Conservation (phyloP, 2,797 vertebrate species). For the Alectoris magna region DNA sequence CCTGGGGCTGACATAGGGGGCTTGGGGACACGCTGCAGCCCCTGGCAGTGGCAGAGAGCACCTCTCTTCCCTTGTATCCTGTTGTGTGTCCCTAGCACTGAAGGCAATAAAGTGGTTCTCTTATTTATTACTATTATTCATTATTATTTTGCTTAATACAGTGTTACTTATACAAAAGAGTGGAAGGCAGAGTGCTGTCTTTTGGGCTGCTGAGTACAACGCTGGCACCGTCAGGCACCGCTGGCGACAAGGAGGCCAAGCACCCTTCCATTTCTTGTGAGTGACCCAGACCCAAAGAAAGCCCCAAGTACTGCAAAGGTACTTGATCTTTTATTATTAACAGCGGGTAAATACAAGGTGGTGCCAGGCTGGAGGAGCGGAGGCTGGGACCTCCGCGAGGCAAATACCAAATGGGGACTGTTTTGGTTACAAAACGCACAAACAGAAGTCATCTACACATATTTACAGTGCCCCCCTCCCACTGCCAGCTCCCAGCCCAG, state of each 20-base stretch:
- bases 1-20: not conserved
- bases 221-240: not conserved
- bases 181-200: rapidly evolving
- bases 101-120: constrained; percentile 64
- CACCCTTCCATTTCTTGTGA: not conserved
- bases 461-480: constrained; percentile 11
- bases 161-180: not conserved
- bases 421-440: constrained; percentile 14
- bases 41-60: not conserved
- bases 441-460: constrained; percentile 33
- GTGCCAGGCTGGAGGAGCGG: not conserved
- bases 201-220: not conserved
- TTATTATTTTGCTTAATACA: not conserved
- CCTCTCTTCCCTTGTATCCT: not conserved
- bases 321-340: constrained; percentile 48
- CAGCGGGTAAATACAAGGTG: constrained; percentile 35
- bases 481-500: rapidly evolving
- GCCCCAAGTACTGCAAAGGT: not conserved
- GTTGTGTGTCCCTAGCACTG: constrained; percentile 8
- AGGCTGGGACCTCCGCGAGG: rapidly evolving
- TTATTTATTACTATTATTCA: constrained; percentile 46
- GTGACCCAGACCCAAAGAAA: constrained; percentile 38
- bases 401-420: not conserved
- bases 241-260: not conserved
- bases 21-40: rapidly evolving